Percentiles rank a stretch among this genome's conserved stretches.
phyloP scores from a whole-genome alignment of 1,140 invertebrate species.

The Papilio glaucus region DNA sequence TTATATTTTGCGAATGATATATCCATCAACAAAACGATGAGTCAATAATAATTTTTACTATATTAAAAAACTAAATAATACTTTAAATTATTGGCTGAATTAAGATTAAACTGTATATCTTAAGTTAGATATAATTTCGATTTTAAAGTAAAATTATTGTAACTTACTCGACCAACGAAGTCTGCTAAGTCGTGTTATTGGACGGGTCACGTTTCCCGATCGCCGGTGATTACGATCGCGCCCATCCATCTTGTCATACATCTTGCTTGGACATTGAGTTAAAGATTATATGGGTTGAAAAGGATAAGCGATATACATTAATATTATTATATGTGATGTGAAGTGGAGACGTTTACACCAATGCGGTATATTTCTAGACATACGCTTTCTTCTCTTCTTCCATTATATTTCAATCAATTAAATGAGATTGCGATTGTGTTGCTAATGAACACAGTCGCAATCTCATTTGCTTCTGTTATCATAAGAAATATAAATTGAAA shows the following conservation, averaged over 20 bases:
- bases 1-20: too few relatives aligned
- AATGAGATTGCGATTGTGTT: too few relatives aligned
- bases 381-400: too few relatives aligned
- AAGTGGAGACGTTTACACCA: background rate
- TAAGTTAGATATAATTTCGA: background rate
- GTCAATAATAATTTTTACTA: too few relatives aligned
- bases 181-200: background rate
- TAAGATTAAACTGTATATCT: background rate
- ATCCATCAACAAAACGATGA: too few relatives aligned
- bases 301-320: background rate
- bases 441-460: too few relatives aligned
- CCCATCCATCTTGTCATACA: background rate
- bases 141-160: background rate
- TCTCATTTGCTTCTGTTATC: too few relatives aligned
- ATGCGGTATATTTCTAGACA: too few relatives aligned
- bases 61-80: too few relatives aligned
- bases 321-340: background rate
- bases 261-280: slow-evolving; percentile 8
- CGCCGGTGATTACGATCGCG: background rate
- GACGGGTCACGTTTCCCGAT: background rate
- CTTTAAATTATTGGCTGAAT: background rate
- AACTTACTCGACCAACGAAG: background rate
- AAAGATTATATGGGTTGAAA: background rate
- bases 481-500: too few relatives aligned
- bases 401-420: too few relatives aligned